Conservation (phyloP, 1,140 invertebrate species). For the Ericerus pela region DNA sequence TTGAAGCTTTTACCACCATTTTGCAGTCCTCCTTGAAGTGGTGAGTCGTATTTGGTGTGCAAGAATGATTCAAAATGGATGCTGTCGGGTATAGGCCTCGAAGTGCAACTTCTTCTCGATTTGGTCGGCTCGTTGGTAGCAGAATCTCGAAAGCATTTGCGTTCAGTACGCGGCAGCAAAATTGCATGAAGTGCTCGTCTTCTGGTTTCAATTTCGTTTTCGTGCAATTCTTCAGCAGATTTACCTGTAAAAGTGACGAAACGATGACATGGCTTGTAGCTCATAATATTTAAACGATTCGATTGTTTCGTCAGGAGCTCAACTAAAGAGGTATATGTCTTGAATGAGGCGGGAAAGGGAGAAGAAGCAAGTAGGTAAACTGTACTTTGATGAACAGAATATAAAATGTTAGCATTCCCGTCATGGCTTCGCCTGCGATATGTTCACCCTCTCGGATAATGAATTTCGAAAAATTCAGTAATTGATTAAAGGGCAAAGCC, state of each 20-base stretch:
- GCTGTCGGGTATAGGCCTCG: conserved; percentile 56
- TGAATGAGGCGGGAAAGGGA: no score
- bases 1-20: conserved; percentile 45
- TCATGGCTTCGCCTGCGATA: no score
- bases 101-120: conserved; percentile 30
- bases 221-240: conserved; percentile 33
- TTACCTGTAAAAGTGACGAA: conserved; percentile 29
- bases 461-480: no score
- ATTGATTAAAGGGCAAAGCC: no score
- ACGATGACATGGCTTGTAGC: no score
- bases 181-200: conserved; percentile 44
- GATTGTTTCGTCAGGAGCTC: no score
- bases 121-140: not conserved
- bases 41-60: conserved; percentile 55
- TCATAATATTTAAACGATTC: no score
- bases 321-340: no score
- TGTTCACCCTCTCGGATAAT: no score
- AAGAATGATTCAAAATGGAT: conserved; percentile 57
- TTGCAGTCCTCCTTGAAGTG: conserved; percentile 39
- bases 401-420: no score
- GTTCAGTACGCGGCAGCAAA: conserved; percentile 46
- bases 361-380: no score
- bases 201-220: conserved; percentile 37
- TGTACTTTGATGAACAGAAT: no score
- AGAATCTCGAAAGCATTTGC: conserved; percentile 57